Percentiles rank a stretch among this genome's conserved stretches.
Evolutionary conservation across 2,113 vertebrate species (phyloP).

Genomic region (Eurystomus gularis): DNA sequence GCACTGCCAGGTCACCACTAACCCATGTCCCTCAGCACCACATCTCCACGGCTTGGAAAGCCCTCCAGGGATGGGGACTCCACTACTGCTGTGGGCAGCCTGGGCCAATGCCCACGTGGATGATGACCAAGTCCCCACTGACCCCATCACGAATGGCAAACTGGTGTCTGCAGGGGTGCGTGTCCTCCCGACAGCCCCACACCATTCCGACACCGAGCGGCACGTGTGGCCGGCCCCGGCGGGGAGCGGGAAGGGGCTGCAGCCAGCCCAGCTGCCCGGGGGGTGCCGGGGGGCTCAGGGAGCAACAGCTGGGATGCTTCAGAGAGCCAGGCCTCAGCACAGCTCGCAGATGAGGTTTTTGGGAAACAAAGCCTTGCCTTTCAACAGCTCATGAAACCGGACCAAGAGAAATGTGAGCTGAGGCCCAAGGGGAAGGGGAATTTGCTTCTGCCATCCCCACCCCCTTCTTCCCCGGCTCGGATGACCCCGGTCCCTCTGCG

Average conservation of each 20-base stretch:
- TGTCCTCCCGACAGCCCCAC: background rate
- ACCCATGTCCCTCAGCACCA: background rate
- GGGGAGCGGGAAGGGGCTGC: background rate
- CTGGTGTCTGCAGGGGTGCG: background rate
- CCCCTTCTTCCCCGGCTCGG: background rate
- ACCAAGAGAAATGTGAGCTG: constrained; percentile 37
- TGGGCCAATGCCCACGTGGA: rapidly evolving
- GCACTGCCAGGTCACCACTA: background rate
- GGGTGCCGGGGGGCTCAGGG: background rate
- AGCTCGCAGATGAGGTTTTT: background rate
- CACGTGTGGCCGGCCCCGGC: background rate
- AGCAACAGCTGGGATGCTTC: constrained; percentile 30
- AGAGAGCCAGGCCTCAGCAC: background rate
- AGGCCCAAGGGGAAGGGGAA: constrained; percentile 9
- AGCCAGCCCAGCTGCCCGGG: background rate
- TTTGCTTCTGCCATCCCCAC: background rate
- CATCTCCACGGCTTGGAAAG: background rate
- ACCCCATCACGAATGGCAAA: rapidly evolving
- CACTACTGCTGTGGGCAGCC: background rate
- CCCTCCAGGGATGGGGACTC: background rate
- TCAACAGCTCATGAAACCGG: background rate
- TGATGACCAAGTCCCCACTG: background rate
- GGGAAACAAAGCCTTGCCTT: constrained; percentile 58
- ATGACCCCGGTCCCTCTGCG: background rate
- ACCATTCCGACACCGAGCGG: rapidly evolving